Percentiles rank a stretch among this genome's conserved stretches.
Conservation (phyloP, 2,888 invertebrate species). For the Meloe dianella region DNA sequence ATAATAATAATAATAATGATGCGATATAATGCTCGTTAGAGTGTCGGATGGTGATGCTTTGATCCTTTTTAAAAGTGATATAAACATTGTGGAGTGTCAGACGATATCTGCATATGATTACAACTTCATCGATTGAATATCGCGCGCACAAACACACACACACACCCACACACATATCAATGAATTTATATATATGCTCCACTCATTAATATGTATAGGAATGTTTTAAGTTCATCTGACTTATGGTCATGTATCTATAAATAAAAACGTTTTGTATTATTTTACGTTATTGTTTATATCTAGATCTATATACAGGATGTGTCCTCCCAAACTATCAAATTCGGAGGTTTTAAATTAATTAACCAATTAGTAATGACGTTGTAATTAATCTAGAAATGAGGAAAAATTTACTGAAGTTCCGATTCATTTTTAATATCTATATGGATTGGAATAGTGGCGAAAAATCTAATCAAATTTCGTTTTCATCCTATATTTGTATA, state of each 20-base stretch:
- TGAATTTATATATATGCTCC: no score
- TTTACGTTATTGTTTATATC: not conserved
- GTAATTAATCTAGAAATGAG: no score
- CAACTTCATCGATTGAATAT: slow-evolving; percentile 47
- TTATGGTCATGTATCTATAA: slow-evolving; percentile 32
- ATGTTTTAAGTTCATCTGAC: slow-evolving; percentile 36
- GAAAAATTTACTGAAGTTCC: no score
- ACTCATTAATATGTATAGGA: slow-evolving; percentile 46
- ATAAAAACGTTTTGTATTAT: slow-evolving; percentile 18
- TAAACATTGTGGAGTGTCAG: slow-evolving; percentile 46
- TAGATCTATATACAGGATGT: no score
- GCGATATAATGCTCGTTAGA: not conserved
- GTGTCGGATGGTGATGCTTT: slow-evolving; percentile 38
- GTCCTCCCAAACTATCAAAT: no score
- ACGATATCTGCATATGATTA: slow-evolving; percentile 46
- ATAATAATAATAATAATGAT: not conserved
- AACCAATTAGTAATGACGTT: no score
- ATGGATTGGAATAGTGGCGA: no score
- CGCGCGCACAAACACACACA: slow-evolving; percentile 7
- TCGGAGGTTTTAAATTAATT: no score
- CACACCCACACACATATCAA: not conserved
- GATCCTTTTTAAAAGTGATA: slow-evolving; percentile 41
- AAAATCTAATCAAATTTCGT: no score
- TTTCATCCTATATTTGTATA: no score
- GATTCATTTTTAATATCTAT: no score